phyloP scores from a whole-genome alignment of 2,888 invertebrate genomes.

The Sphaerophoria rueppellii region DNA sequence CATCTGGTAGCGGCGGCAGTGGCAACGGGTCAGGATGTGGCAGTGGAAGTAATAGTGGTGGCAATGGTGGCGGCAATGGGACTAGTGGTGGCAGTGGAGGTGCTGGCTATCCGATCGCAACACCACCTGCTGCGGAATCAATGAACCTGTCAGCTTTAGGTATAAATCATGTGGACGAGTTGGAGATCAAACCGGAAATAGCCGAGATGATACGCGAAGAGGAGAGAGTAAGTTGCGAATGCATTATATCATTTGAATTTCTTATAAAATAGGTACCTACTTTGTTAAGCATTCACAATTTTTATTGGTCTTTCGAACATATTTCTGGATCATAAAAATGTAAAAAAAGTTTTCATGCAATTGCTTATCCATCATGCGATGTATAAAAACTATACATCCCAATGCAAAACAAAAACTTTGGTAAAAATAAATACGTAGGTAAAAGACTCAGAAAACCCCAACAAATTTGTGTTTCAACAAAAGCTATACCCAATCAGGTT shows the following conservation, averaged over 20 bases:
- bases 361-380: no score
- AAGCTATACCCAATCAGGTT: no score
- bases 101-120: slow-evolving; percentile 67
- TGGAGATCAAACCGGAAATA: slow-evolving; percentile 96
- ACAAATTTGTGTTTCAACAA: no score
- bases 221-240: slow-evolving; percentile 91
- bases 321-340: no score
- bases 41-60: slow-evolving; percentile 78
- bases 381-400: no score
- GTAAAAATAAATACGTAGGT: no score
- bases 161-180: slow-evolving; percentile 87
- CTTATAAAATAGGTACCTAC: no score
- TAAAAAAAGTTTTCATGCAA: no score
- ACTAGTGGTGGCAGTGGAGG: slow-evolving; percentile 64
- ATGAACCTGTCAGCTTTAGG: slow-evolving; percentile 71
- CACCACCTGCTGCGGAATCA: slow-evolving; percentile 63
- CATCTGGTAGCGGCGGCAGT: slow-evolving; percentile 77
- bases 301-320: no score
- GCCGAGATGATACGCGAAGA: slow-evolving; percentile 98
- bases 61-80: slow-evolving; percentile 76
- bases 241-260: background rate
- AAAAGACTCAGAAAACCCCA: no score
- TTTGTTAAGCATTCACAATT: no score
- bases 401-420: no score
- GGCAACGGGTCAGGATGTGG: slow-evolving; percentile 75